phyloP scores from a whole-genome alignment of 2,797 vertebrate species.

The Heliangelus exortis region DNA sequence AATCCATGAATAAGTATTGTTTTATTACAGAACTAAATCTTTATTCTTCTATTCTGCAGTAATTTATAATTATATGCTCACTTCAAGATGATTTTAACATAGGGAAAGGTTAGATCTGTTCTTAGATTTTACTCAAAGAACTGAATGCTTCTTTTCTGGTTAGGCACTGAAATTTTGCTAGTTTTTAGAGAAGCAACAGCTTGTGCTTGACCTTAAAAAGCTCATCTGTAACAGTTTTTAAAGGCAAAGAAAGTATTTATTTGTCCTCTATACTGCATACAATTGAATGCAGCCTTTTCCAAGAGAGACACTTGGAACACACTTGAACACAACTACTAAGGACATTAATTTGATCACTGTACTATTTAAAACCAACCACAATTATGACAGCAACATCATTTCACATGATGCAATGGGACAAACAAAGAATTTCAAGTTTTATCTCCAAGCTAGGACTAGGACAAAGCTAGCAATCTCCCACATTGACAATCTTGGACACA shows the following conservation, averaged over 20 bases:
- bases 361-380: background rate
- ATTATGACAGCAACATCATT: background rate
- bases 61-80: background rate
- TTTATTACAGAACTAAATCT: background rate
- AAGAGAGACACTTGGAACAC: background rate
- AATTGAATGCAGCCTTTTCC: background rate
- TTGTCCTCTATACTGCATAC: background rate
- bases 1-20: background rate
- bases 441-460: background rate
- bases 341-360: background rate
- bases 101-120: background rate
- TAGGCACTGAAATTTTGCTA: background rate
- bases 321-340: background rate
- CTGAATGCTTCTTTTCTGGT: background rate
- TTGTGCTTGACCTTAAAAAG: background rate
- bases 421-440: background rate
- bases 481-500: background rate
- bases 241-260: background rate
- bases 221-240: background rate
- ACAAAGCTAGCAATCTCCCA: background rate
- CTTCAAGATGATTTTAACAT: background rate
- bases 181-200: background rate
- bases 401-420: background rate
- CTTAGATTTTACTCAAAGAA: background rate
- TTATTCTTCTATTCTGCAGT: background rate